A percentile compares a stretch with the other conserved stretches of the same genome.
phyloP scores from a whole-genome alignment of 2,113 vertebrate genomes.

The human (Homo sapiens) region DNA sequence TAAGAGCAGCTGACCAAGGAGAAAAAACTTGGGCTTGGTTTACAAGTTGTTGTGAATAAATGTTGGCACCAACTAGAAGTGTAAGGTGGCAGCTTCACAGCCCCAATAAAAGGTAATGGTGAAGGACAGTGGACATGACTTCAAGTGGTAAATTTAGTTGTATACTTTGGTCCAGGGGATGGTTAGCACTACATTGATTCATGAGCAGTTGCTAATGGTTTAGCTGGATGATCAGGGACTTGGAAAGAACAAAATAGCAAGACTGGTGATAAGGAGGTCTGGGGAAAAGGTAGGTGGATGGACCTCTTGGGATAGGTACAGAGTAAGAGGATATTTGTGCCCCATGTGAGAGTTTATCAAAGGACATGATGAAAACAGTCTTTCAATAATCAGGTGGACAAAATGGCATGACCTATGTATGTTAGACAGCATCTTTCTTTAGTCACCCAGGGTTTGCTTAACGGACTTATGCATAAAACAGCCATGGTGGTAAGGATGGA shows the following conservation, averaged over 20 bases:
- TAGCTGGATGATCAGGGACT: neutral
- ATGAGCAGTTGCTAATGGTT: neutral
- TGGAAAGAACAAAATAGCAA: slow-evolving; percentile 14
- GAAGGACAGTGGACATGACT: neutral
- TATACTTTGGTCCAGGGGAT: neutral
- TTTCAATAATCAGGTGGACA: neutral
- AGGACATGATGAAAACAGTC: neutral
- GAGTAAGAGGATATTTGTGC: neutral
- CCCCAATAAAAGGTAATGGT: neutral
- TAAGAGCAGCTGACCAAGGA: neutral
- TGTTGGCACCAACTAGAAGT: neutral
- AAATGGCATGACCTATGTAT: neutral
- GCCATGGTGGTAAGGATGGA: neutral
- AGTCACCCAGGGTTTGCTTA: neutral
- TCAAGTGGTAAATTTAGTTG: neutral
- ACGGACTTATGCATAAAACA: neutral
- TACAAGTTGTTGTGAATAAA: neutral
- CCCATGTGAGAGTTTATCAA: neutral
- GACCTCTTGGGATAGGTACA: neutral
- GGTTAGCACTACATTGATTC: neutral
- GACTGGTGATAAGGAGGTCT: neutral
- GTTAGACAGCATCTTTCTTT: neutral
- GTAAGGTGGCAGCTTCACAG: neutral
- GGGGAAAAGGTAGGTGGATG: neutral
- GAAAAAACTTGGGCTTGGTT: neutral